Evolutionary conservation across 1,140 invertebrate genomes (phyloP), one percentile per base, ranked within the genome.

Genomic region (Orchestia grillus): DNA sequence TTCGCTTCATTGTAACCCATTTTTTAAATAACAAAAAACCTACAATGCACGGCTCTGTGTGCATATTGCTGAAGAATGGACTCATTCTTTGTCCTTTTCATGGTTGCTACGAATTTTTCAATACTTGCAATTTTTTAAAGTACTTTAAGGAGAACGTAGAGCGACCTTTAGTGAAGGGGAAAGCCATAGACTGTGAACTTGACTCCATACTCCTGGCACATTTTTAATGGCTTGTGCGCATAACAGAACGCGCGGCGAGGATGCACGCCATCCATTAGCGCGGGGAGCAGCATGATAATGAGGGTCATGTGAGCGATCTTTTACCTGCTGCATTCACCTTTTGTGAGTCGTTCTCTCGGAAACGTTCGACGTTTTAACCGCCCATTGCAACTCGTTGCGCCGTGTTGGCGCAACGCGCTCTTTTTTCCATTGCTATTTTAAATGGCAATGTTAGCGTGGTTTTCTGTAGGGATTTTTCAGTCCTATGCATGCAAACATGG

Each of bases 151-250:
- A 87, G 88, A 90, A 90, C 88, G 42, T 90, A 42, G 42, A 41
- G 42, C 41, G 43, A 41, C 43, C 88, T 44, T 90, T 90, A 90
- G 4, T 41, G 43, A 90, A 90, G 88, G 62, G 88, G 88, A 90
- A 90, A 90, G 88, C 88, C 15, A 90, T 90, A 90, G 88, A 90
- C 88, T 90, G 41, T 90, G 88, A 90, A 90, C 88, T 90, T 90
- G 88, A 90, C 88, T 90, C 41, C 88, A 90, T 90, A 41, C 88
- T 8, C 11, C 15, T 3, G 0, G 88, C 88, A 41, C 88, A 90
- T 90, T 90, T 90, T 90, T 90, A 90, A 90, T 90, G 88, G 41
- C 88, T 41, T 90, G n/a, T 44, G 88, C 43, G 8, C 88, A 90
- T 90, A 42, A 44, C 88, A 44, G 88, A 42, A 41, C 28, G 88